Base-by-base conservation (phyloP, 2,888 invertebrate species). In the Mythimna impura region DNA sequence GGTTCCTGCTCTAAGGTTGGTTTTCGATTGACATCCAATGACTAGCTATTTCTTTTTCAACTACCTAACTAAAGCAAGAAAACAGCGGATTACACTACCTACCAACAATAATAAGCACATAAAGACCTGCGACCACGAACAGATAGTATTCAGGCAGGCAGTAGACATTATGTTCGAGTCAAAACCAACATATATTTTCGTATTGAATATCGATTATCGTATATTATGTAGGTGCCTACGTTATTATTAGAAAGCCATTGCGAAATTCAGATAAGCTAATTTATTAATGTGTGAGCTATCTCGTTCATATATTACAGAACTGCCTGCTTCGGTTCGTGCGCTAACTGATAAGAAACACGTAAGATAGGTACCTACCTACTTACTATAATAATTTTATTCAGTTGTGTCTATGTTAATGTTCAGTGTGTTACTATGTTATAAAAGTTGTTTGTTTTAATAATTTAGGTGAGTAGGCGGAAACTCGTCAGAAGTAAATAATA, bases 341-440 rank as follows among this genome's bases (percentile, higher is more conserved):
- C 50, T 60, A 43, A 58, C 73, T 80, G 85, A 85, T 85, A 85
- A 84, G 78, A 14, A 10, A 25, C 34, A 63, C 66, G 73, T 63
- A 66, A 58, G 69, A 69, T 78, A 75, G 25, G 61, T 62, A 65
- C 30, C 10, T 73, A 64, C 50, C 1, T 64, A 30, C 9, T 17
- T 12, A 63, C 17, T 66, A 64, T 76, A 68, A 58, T 63, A 68
- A 58, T 63, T 55, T 36, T 61, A 69, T 73, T 78, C 78, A 81
- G 83, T 84, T 63, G 76, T 66, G 68, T 57, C n/a, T 76, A 71
- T 77, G 77, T 71, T 76, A 78, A 73, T 81, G 78, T 80, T 61
- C 73, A 66, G 74, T 76, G 65, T 55, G 75, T 70, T 73, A 82
- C 52, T 73, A 85, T 82, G 80, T 17, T 66, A 34, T 36, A 81